A percentile compares a stretch with the other conserved stretches of the same genome.
phyloP scores from a whole-genome alignment of 2,113 vertebrate genomes.

The Eulemur macaco region DNA sequence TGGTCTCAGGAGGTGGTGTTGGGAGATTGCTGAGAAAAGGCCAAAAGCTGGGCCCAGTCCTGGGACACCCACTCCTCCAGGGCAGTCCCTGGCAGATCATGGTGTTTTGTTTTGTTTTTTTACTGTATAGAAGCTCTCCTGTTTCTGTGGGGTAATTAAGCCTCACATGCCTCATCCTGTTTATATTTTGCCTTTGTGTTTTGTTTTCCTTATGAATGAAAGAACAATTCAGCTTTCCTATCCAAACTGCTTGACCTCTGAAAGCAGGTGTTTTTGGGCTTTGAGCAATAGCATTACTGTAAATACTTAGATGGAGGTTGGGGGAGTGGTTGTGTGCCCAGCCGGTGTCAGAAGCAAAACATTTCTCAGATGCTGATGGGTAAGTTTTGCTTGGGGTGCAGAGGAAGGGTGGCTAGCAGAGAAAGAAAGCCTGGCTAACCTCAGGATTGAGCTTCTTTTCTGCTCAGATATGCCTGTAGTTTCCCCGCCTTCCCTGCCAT shows the following conservation, averaged over 20 bases:
- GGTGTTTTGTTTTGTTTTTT: slow-evolving; percentile 5
- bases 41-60: background rate
- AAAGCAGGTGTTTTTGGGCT: slow-evolving; percentile 32
- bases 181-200: slow-evolving; percentile 59
- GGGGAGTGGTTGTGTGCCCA: background rate
- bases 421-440: background rate
- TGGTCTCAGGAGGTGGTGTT: background rate
- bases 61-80: background rate
- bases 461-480: background rate
- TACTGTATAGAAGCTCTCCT: slow-evolving; percentile 9
- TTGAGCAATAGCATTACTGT: slow-evolving; percentile 25
- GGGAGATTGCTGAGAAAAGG: background rate
- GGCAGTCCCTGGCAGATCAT: background rate
- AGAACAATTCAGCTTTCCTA: slow-evolving; percentile 45
- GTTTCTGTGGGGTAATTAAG: slow-evolving; percentile 54
- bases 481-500: background rate
- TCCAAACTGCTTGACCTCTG: slow-evolving; percentile 29
- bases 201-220: slow-evolving; percentile 61
- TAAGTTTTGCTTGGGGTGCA: background rate
- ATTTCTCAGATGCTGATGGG: background rate
- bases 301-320: background rate
- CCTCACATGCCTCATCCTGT: slow-evolving; percentile 18
- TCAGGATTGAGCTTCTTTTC: background rate
- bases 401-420: background rate
- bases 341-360: background rate